Evolutionary conservation across 1,140 invertebrate genomes (phyloP).

Genomic region (Tetranychus urticae): DNA sequence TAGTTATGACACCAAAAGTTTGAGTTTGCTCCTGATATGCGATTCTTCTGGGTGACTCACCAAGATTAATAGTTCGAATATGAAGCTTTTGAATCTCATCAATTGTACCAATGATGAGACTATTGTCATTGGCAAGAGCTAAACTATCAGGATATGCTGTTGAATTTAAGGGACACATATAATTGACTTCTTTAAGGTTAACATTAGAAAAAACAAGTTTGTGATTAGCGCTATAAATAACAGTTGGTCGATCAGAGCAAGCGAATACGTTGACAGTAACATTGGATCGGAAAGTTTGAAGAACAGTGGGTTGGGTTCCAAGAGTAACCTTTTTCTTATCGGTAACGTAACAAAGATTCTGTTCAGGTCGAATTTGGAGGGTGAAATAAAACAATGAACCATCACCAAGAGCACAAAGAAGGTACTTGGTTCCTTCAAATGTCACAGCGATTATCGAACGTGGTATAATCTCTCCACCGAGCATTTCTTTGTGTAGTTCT

Average conservation of each 20-base stretch:
- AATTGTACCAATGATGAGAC: slow-evolving; percentile 88
- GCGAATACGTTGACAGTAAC: slow-evolving; percentile 93
- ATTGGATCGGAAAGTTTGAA: slow-evolving; percentile 68
- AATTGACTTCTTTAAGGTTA: slow-evolving; percentile 88
- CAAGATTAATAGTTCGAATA: slow-evolving; percentile 75
- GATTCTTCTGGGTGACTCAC: slow-evolving; percentile 76
- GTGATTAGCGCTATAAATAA: slow-evolving; percentile 96
- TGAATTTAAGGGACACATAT: slow-evolving; percentile 92
- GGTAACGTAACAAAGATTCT: slow-evolving; percentile 37
- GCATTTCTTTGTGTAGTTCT: slow-evolving; percentile 38
- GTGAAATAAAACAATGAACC: slow-evolving; percentile 92
- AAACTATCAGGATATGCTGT: slow-evolving; percentile 81
- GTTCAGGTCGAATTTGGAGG: slow-evolving; percentile 28
- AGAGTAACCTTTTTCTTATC: slow-evolving; percentile 80
- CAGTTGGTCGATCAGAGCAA: slow-evolving; percentile 89
- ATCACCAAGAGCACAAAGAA: slow-evolving; percentile 80
- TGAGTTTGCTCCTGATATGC: slow-evolving; percentile 78
- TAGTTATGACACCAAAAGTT: slow-evolving; percentile 81
- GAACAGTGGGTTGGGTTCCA: slow-evolving; percentile 83
- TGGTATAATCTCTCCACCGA: slow-evolving; percentile 85
- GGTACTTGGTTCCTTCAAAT: slow-evolving; percentile 65
- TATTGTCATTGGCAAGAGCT: slow-evolving; percentile 73
- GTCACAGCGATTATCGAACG: slow-evolving; percentile 78
- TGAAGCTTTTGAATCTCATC: slow-evolving; percentile 97
- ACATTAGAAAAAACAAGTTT: slow-evolving; percentile 98